Base-by-base conservation (phyloP, 1,140 invertebrate genomes). In the Hylaeus volcanicus region DNA sequence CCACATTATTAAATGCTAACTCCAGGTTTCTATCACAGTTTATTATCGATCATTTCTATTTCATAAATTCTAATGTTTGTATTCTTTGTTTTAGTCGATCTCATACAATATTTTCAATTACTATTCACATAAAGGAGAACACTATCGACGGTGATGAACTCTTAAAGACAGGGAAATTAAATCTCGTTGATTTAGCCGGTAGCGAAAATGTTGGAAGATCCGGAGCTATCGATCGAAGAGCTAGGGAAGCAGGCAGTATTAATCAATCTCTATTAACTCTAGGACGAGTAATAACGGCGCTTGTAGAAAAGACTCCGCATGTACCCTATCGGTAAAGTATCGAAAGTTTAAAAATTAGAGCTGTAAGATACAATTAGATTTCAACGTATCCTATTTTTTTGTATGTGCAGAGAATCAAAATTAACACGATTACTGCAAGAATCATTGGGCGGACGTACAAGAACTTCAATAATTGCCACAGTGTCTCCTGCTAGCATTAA, bases 391-490 rank as follows among this genome's bases (percentile, higher is more conserved):
- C 6, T 5, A 43, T 55, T 70, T 79, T 53, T 56, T 65, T 78
- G 77, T 76, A 37, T 37, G 1, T 68, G 1, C 90, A 97, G 98
- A 87, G 98, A 99, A 93, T 98, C 98, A 1, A 99, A 99, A 92
- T 92, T 99, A 73, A 99, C 98, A 0, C 94, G 98, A 39, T 94
- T 99, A 43, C 93, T 99, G 0, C 98, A 99, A 95, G 99, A 99
- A 90, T 99, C 98, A 37, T 94, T 99, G 1, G 98, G 98, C 12
- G 98, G 99, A 8, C 95, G 96, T 43, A 98, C 98, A 0, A 98
- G 98, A 94, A 99, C 99, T 1, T 98, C 98, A 5, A 98, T 99
- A 86, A 98, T 99, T 88, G 98, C 98, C 0, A 99, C 98, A 1
- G 95, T 99, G 37, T 99, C 98, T 1, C 98, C 98, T 0, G 96